phyloP scores from a whole-genome alignment of 2,113 vertebrate genomes.

The Noctilio leporinus region DNA sequence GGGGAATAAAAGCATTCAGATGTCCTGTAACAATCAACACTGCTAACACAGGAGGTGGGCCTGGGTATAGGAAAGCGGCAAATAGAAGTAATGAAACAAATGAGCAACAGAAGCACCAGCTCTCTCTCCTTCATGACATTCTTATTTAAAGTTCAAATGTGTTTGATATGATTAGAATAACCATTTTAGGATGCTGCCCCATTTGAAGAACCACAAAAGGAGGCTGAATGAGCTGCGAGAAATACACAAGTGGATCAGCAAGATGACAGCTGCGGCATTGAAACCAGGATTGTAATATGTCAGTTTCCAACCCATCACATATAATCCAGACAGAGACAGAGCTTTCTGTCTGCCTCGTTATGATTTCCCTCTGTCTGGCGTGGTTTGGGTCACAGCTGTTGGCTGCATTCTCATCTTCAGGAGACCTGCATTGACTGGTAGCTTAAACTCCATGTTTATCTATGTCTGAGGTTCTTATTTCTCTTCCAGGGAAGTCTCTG shows the following conservation, averaged over 20 bases:
- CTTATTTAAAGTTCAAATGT: conserved; percentile 50
- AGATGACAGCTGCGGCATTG: background rate
- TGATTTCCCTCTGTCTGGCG: conserved; percentile 34
- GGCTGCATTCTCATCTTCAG: conserved; percentile 38
- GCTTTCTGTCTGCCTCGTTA: background rate
- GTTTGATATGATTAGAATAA: conserved; percentile 48
- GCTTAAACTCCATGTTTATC: conserved; percentile 23
- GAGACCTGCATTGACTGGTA: conserved; percentile 32
- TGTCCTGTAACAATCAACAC: background rate
- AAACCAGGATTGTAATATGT: background rate
- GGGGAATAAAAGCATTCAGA: background rate
- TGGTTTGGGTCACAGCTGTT: conserved; percentile 40
- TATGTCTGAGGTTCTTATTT: background rate
- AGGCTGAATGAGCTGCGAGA: conserved; percentile 24
- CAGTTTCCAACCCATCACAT: background rate
- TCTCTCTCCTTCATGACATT: conserved; percentile 5
- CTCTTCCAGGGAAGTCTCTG: background rate
- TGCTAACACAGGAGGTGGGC: background rate
- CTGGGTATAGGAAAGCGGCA: background rate
- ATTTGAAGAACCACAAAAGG: conserved; percentile 37
- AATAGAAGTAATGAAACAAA: background rate
- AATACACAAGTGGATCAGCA: conserved; percentile 25
- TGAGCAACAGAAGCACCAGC: background rate
- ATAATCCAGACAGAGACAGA: conserved; percentile 13
- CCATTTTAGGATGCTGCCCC: conserved; percentile 31